Evolutionary conservation across 2,113 vertebrate genomes (phyloP), one percentile per base, ranked within the genome.

Genomic region (Oryzias curvinotus): DNA sequence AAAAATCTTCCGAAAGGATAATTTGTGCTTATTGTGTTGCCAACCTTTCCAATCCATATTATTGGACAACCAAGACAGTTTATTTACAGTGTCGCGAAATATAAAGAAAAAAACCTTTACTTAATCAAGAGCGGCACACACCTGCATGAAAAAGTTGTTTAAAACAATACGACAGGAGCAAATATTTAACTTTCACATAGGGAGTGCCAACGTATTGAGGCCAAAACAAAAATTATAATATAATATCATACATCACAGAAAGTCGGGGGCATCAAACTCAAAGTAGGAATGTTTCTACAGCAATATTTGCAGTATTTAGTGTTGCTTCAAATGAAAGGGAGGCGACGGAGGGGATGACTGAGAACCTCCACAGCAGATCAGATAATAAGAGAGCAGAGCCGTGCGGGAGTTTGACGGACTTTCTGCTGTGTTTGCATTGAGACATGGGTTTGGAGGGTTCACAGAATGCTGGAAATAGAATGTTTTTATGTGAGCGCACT

Each of bases 351-450:
- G 55, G 60, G 45, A 55, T 36, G 49, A 54, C 60, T 49, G 48
- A 68, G 67, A 57, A 81, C 77, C 73, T 77, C 79, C 80, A 79
- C 78, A 80, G 74, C 81, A 67, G 77, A 82, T 85, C 68, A 78
- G 77, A 87, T 84, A 77, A 85, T 81, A 78, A 88, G 77, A 84
- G 73, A 74, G 68, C 57, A 66, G 56, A 68, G 73, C 68, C 61
- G 57, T 63, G 52, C 63, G 47, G 21, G 68, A 80, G 71, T 63
- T 68, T 83, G 77, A 62, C 75, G 73, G 53, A 41, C 74, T 88
- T 85, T 84, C 65, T 87, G 86, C 84, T 78, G 83, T 88, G 88
- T 91, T 91, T 88, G 87, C 89, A 89, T 90, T 89, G 83, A 23
- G 21, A 85, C 87, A 83, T 80, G 80, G 77, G 71, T 81, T 87